Base-by-base conservation (phyloP, 2,888 invertebrate species). In the Ypsolopha scabrella region DNA sequence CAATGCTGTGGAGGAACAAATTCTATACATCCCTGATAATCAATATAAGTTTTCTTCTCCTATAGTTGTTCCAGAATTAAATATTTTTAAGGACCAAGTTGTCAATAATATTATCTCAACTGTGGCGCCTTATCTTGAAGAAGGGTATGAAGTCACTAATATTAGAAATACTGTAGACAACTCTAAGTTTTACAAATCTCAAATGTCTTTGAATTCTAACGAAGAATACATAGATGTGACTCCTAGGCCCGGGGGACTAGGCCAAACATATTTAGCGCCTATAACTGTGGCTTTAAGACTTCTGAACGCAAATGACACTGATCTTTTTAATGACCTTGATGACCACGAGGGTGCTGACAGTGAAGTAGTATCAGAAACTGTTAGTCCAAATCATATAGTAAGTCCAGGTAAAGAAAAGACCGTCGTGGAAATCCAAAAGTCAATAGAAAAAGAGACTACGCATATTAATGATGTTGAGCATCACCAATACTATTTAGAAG, bases 351-450 rank as follows among this genome's bases (percentile, higher is more conserved):
- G 67, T 14, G 72, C 82, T 2, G 80, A 83, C 49, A 83, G 80
- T 55, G 86, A 87, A 64, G 55, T 79, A 4, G 58, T 83, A 51
- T 56, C 75, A 37, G 66, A 80, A 41, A 77, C 79, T 47, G 75
- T 86, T 8, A 24, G 24, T 24, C 24, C 24, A 24, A 24, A 24
- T 24, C 24, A 24, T 24, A 24, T 24, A 24, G 24, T 24, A 3
- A 63, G 63, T 54, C 86, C 88, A 7, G 61, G 70, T 11, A 77
- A 71, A 53, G 80, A 79, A 50, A 88, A 79, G 59, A 89, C 90
- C 0, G 70, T 85, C 38, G 90, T 92, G 1, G 91, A 92, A 74
- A 72, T 92, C 4, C 91, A 92, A 61, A 83, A 91, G 67, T 91
- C 91, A 0, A 75, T 91, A 13, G 90, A 90, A 0, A 70, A 87